phyloP scores from a whole-genome alignment of 2,888 invertebrate species.

The Tethea ocularis region DNA sequence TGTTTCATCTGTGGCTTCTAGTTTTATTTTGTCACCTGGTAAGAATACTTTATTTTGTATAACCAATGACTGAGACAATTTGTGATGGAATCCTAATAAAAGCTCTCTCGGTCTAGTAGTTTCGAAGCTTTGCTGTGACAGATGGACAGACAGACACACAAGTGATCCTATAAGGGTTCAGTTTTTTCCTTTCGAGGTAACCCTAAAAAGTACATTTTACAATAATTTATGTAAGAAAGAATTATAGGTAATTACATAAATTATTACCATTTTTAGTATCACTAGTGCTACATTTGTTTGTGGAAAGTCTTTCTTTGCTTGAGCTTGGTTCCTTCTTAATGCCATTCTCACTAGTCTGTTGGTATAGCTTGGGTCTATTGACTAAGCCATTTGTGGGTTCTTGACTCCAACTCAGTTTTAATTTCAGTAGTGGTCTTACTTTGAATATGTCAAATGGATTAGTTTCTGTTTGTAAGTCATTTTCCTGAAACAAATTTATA shows the following conservation, averaged over 20 bases:
- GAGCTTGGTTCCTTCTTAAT: conserved; percentile 59
- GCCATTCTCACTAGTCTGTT: conserved; percentile 67
- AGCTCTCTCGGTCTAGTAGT: no score
- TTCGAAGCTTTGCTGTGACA: no score
- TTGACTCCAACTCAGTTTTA: conserved; percentile 92
- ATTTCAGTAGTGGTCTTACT: conserved; percentile 92
- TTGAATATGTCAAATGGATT: conserved; percentile 90
- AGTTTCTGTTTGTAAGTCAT: conserved; percentile 68
- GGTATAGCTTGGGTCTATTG: conserved; percentile 86
- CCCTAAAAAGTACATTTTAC: no score
- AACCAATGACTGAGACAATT: no score
- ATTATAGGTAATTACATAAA: background rate
- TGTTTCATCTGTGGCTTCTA: conserved; percentile 48
- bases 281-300: conserved; percentile 55
- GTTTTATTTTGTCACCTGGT: conserved; percentile 59
- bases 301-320: conserved; percentile 59
- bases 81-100: no score
- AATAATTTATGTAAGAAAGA: no score
- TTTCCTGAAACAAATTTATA: conserved; percentile 57
- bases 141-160: no score
- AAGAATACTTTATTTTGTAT: no score
- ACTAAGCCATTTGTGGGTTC: conserved; percentile 87
- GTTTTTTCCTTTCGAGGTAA: no score
- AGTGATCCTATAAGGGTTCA: no score
- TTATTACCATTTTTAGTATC: conserved; percentile 66